phyloP scores from a whole-genome alignment of 2,888 invertebrate species.

The Calliscelio sp. region DNA sequence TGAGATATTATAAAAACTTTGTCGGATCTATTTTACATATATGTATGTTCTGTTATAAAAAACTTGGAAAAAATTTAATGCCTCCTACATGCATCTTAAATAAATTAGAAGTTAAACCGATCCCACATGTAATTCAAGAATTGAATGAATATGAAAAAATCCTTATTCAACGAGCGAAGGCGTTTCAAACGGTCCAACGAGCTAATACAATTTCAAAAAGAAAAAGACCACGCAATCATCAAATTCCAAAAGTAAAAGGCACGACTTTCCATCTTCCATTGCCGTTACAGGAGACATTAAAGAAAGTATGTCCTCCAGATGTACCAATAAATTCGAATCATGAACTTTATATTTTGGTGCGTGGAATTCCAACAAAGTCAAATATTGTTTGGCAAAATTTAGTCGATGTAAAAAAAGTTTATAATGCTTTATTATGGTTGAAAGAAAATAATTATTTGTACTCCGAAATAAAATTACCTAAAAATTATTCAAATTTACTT shows the following conservation, averaged over 20 bases:
- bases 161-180: no score
- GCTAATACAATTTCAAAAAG: conserved; percentile 79
- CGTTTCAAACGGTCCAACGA: no score
- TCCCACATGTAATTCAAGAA: conserved; percentile 79
- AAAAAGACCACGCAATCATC: conserved; percentile 57
- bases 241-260: conserved; percentile 74
- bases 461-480: conserved; percentile 77
- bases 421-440: no score
- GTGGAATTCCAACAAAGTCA: conserved; percentile 79
- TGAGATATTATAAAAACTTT: neutral
- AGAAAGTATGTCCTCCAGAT: conserved; percentile 77
- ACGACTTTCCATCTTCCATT: conserved; percentile 81
- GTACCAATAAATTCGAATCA: conserved; percentile 77
- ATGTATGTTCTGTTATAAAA: conserved; percentile 68
- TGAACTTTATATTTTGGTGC: conserved; percentile 79
- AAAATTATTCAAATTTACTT: conserved; percentile 52
- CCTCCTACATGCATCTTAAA: conserved; percentile 78
- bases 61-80: conserved; percentile 72
- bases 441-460: no score
- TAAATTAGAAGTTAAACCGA: conserved; percentile 56
- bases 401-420: no score
- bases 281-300: conserved; percentile 80
- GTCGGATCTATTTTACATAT: conserved; percentile 24
- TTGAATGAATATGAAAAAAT: no score
- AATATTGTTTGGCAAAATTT: no score